A percentile compares a stretch with the other conserved stretches of the same genome.
phyloP scores from a whole-genome alignment of 1,140 invertebrate species.

The Pteromalus puparum region DNA sequence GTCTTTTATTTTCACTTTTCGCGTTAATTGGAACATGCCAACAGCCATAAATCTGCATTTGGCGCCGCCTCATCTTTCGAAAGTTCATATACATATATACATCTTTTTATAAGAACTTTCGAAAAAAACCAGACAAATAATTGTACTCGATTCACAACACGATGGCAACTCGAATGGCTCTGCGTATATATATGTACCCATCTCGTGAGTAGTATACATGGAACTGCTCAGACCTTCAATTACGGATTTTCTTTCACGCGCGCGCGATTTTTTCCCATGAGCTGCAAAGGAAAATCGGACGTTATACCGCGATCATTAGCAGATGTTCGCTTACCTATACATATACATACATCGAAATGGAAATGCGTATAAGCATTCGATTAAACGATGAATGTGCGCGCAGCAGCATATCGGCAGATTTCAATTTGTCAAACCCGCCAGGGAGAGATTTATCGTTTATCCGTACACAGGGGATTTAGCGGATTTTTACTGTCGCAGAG shows the following conservation, averaged over 20 bases:
- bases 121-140: neutral
- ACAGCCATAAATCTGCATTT: slow-evolving; percentile 17
- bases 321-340: neutral
- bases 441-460: no score
- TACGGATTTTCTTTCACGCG: slow-evolving; percentile 31
- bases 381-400: neutral
- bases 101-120: slow-evolving; percentile 35
- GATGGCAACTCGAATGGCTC: neutral
- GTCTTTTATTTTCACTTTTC: slow-evolving; percentile 34
- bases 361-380: neutral
- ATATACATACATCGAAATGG: neutral
- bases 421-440: neutral
- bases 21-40: neutral
- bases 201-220: neutral
- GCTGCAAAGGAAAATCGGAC: neutral
- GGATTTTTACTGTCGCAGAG: no score
- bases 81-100: neutral
- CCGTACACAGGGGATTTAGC: no score
- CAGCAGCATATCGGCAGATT: neutral
- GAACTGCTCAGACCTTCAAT: neutral
- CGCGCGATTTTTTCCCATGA: neutral
- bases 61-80: slow-evolving; percentile 5
- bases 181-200: neutral
- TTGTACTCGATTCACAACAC: neutral
- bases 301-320: neutral